Evolutionary conservation across 2,888 invertebrate genomes (phyloP), one percentile per base, ranked within the genome.

Genomic region (Diarsia brunnea): DNA sequence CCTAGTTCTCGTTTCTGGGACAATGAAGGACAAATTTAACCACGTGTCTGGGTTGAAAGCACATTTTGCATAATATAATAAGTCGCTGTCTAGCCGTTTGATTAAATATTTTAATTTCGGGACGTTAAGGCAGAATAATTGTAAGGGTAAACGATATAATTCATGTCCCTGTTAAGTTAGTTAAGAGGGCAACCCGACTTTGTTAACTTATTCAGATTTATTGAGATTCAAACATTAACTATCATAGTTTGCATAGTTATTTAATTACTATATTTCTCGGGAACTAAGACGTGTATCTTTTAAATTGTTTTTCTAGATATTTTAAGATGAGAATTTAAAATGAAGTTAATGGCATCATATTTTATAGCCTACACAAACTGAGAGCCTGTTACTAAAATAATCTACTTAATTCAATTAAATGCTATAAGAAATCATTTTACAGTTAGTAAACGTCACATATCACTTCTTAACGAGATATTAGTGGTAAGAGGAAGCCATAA

Each of bases 1-100:
- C 96, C 96, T 94, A 96, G 91, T 94, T 96, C 92, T 91, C 86
- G 92, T 92, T 92, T 91, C 93, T 94, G 93, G 94, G 93, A 89
- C 94, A 87, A 84, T 88, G 93, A 95, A 95, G 96, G 95, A 93
- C 95, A 91, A 89, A 93, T 90, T 90, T 89, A 92, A 93, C 88
- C 93, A 93, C 92, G 93, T 94, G 95, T 93, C 95, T 95, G 93
- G 94, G 90, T 87, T 90, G 85, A 83, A 87, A 88, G 88, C 88
- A 91, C 89, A 90, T 91, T 95, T 94, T 94, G 93, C 94, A 94
- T 95, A 96, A 94, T 93, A 92, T 88, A 86, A 86, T 91, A 93
- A 93, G 90, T 89, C 91, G 82, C 90, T 84, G 95, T 95, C 95
- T 96, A 94, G 95, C 87, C 87, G 75, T 85, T 88, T 87, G 80